Evolutionary conservation across 2,888 invertebrate genomes (phyloP), one percentile per base, ranked within the genome.

Genomic region (Matsumyia berberina): DNA sequence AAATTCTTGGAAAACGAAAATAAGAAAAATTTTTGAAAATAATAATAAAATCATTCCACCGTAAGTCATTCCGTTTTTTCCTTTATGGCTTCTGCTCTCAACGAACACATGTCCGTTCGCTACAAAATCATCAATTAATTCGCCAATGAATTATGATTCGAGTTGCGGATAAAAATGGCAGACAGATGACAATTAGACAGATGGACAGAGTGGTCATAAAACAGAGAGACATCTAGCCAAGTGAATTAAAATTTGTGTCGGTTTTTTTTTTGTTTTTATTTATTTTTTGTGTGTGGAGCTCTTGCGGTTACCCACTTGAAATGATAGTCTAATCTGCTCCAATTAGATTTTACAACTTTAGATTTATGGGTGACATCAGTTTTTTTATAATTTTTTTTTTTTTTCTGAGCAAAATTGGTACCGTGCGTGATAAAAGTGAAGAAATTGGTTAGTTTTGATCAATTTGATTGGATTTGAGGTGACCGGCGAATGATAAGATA

Each of bases 101-200:
- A 55, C 79, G 49, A 83, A 83, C 83, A 83, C 69, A 83, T 83
- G 83, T 79, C 70, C 62, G 51, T 73, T 69, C 49, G 67, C 78
- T 33, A 73, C 62, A 62, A 39, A 55, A 62, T 55, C 72, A 83
- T 83, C 83, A 83, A 83, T 83, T 83, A 79, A 83, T 79, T 51
- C 67, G 15, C 39, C 49, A 69, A 73, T 83, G 83, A 83, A 78
- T 78, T 83, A 83, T 57, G 72, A 73, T 73, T 69, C 24, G 49
- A 62, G 12, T 79, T 72, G 58, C 24, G 78, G 67, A 83, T 83
- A 83, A 78, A 79, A 83, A 83, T 69, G 67, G 67, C 79, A 55
- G 73, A 74, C 83, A 83, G 78, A 83, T 83, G 83, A 83, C 73
- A 83, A 83, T 83, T 73, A 79, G 83, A 83, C 83, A 79, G 79